These are phyloP conservation scores for Nothocercus julius DNA, from an alignment of 2,113 vertebrate genomes.

Conservation along the genomic window DNA sequence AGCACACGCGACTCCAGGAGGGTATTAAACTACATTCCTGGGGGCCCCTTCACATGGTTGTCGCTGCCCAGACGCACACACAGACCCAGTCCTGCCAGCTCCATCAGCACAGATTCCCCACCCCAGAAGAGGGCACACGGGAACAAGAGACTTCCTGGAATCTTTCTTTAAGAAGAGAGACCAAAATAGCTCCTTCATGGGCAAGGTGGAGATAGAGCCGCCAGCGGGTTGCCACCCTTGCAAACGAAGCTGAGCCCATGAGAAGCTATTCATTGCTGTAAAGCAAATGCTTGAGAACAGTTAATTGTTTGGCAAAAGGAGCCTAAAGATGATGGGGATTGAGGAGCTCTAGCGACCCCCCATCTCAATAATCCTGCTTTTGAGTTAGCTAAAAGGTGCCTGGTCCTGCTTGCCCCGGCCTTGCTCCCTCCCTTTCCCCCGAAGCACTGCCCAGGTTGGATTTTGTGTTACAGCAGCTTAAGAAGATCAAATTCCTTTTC, in stretches of 20 bases:
- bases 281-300: not conserved
- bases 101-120: not conserved
- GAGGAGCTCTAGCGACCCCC: not conserved
- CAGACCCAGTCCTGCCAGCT: not conserved
- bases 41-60: not conserved
- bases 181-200: not conserved
- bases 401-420: not conserved
- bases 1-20: not conserved
- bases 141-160: not conserved
- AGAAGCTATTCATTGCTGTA: not conserved
- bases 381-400: not conserved
- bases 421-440: not conserved
- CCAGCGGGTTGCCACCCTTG: not conserved
- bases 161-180: not conserved
- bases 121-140: not conserved
- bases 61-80: not conserved
- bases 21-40: not conserved
- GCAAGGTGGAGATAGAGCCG: not conserved
- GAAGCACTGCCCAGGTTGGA: not conserved
- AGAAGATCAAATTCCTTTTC: slow-evolving; percentile 27
- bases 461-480: not conserved
- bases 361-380: not conserved
- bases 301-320: not conserved
- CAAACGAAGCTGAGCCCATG: not conserved
- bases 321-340: not conserved